Conservation (phyloP, 2,888 invertebrate genomes). For the Willowsia nigromaculata region DNA sequence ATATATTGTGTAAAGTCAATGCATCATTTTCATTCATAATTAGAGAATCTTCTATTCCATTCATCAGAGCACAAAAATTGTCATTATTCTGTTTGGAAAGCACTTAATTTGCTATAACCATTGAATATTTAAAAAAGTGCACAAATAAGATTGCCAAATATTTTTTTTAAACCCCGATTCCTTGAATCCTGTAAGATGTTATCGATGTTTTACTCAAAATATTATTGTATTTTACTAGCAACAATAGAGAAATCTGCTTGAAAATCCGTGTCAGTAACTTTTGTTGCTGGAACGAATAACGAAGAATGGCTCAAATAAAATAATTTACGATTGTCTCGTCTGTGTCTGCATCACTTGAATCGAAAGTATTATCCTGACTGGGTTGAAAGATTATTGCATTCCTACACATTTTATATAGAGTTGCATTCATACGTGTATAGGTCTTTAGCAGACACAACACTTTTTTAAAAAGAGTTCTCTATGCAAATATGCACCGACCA, state of each 20-base stretch:
- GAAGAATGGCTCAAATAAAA: neutral
- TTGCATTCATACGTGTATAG: neutral
- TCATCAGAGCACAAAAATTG: too few species aligned
- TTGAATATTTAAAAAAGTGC: too few species aligned
- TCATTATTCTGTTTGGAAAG: too few species aligned
- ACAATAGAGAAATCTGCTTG: neutral
- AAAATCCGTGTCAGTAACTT: neutral
- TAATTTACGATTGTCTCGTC: constrained; percentile 25
- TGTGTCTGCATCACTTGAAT: neutral
- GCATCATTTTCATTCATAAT: too few species aligned
- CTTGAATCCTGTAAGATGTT: neutral
- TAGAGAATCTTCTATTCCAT: too few species aligned
- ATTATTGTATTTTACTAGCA: neutral
- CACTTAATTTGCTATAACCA: too few species aligned
- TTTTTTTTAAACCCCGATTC: neutral
- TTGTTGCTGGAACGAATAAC: neutral
- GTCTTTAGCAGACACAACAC: neutral
- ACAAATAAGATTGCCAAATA: neutral
- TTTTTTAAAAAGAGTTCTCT: neutral
- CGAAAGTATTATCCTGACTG: neutral
- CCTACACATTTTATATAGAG: constrained; percentile 12
- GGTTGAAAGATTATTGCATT: neutral
- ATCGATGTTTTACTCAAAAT: neutral
- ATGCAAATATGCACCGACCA: constrained; percentile 31
- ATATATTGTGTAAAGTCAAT: too few species aligned